Conservation (phyloP, 1,140 invertebrate genomes). For the Megalopta genalis region DNA sequence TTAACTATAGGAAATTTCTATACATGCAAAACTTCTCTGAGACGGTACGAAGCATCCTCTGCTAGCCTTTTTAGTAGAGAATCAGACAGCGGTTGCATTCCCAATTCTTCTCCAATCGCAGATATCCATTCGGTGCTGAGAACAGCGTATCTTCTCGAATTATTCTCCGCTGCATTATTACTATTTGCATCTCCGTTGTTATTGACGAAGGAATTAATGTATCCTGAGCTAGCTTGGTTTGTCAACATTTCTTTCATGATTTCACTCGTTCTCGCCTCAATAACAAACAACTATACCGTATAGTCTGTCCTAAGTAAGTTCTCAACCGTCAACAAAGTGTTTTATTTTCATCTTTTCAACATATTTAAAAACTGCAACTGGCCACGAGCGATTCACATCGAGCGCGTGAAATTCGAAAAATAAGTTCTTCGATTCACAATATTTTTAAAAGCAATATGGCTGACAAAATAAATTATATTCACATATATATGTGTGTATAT, state of each 20-base stretch:
- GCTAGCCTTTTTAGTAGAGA: constrained; percentile 72
- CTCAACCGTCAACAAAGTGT: background rate
- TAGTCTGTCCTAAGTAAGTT: background rate
- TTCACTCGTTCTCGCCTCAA: background rate
- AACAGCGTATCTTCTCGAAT: constrained; percentile 74
- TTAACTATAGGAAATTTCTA: background rate
- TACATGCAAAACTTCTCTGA: constrained; percentile 78
- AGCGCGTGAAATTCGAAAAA: constrained; percentile 2
- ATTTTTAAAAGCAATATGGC: constrained; percentile 18
- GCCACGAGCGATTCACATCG: background rate
- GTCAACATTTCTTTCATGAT: constrained; percentile 75
- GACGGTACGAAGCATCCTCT: constrained; percentile 77
- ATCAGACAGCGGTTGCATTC: constrained; percentile 75
- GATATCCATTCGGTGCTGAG: constrained; percentile 77
- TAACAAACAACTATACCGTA: background rate
- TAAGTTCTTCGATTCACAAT: background rate
- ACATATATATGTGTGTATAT: too few species aligned
- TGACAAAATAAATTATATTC: constrained; percentile 7
- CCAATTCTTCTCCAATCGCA: constrained; percentile 77
- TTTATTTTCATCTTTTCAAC: background rate
- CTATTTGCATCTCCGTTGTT: constrained; percentile 74
- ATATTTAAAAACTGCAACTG: background rate
- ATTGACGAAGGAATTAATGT: constrained; percentile 73
- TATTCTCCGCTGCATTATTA: constrained; percentile 69
- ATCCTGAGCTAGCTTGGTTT: constrained; percentile 64